phyloP scores from a whole-genome alignment of 92 coral and sea anemone species.

The Actinostola sp. region DNA sequence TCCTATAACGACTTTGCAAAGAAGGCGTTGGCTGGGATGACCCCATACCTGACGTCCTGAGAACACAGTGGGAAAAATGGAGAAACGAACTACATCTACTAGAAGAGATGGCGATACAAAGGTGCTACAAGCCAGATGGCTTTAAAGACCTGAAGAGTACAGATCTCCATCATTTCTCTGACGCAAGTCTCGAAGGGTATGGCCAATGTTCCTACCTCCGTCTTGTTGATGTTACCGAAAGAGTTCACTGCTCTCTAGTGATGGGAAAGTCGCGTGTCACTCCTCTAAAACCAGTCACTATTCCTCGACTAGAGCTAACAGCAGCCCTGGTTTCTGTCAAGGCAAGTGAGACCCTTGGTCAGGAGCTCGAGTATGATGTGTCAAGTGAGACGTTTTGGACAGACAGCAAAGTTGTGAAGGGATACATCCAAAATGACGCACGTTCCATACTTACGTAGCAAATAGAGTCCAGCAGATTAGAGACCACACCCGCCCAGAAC shows the following conservation, averaged over 20 bases:
- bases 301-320: constrained; percentile 13
- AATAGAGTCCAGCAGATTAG: constrained; percentile 67
- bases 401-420: constrained; percentile 17
- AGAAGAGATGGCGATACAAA: neutral
- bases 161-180: constrained; percentile 15
- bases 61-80: constrained; percentile 17
- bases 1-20: neutral
- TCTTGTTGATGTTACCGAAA: neutral
- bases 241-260: constrained; percentile 9
- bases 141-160: neutral
- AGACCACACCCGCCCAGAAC: constrained; percentile 55
- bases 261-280: constrained; percentile 30
- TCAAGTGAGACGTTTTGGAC: constrained; percentile 11
- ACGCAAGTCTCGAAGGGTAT: constrained; percentile 12
- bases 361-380: constrained; percentile 6
- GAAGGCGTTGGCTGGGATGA: constrained; percentile 14
- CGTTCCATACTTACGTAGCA: constrained; percentile 63
- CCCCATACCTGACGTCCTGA: constrained; percentile 5
- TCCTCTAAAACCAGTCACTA: constrained; percentile 19
- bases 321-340: constrained; percentile 19
- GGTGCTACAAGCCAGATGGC: constrained; percentile 1
- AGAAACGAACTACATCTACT: neutral
- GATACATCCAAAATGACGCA: constrained; percentile 16
- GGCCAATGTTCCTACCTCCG: constrained; percentile 6
- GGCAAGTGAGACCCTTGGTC: neutral